Base-by-base conservation (phyloP, 1,140 invertebrate species). In the Pectinophora gossypiella region DNA sequence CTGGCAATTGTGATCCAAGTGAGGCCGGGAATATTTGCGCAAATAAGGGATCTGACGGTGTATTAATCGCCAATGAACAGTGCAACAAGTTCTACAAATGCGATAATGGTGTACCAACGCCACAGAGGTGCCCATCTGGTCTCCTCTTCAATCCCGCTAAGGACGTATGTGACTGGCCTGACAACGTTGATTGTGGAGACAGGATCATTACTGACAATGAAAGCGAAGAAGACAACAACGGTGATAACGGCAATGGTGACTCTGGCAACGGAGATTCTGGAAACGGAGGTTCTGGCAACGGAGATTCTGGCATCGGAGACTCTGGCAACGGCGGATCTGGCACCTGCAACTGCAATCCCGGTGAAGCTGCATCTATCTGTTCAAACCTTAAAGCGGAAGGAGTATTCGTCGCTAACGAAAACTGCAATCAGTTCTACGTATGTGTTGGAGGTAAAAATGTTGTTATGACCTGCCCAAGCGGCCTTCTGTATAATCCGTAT, bases 401-500 rank as follows among this genome's bases (percentile, higher is more conserved):
- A n/a, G n/a, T n/a, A n/a, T n/a, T n/a, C n/a, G n/a, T n/a, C n/a
- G n/a, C 71, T 0, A 71, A 72, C 15, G 64, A 70, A 50, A 58
- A 68, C 19, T 76, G 74, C 40, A 67, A 76, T 23, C 36, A 67
- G 46, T 76, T 61, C 43, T 76, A 72, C 40, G 63, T 58, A 35
- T 79, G 76, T 19, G 18, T 44, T n/a, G 10, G 54, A 16, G 71
- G 68, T 5, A 5, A 47, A 35, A 68, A 70, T 5, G 51, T 64
- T 2, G 50, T 46, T 1, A 64, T 70, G 2, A 89, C 89, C 43
- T 89, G 87, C 6, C 61, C 74, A 0, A 67, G 74, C 16, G 43
- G 45, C 19, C 87, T 89, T 48, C 68, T 90, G 58, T 93, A 89
- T 56, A 91, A 92, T 68, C 82, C 91, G n/a, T n/a, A n/a, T n/a